phyloP scores from a whole-genome alignment of 2,797 vertebrate genomes.

The Parotocinclus haroldoi region DNA sequence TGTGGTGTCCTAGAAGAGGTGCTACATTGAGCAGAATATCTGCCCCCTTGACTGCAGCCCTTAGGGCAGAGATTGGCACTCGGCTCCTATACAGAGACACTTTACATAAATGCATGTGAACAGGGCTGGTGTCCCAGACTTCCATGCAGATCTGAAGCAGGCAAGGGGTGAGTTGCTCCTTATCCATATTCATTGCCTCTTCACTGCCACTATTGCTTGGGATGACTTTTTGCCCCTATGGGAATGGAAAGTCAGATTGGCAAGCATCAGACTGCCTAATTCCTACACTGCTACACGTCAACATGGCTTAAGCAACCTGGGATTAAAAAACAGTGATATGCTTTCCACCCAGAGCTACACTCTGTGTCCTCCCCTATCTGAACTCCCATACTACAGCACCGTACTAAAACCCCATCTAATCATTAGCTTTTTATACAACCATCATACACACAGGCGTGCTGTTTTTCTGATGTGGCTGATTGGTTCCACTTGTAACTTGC shows the following conservation, averaged over 20 bases:
- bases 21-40: slow-evolving; percentile 16
- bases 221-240: slow-evolving; percentile 3
- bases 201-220: slow-evolving; percentile 12
- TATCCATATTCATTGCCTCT: slow-evolving; percentile 51
- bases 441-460: neutral
- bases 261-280: slow-evolving; percentile 20
- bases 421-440: neutral
- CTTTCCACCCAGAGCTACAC: slow-evolving; percentile 12
- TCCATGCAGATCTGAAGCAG: slow-evolving; percentile 19
- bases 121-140: slow-evolving; percentile 29
- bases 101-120: slow-evolving; percentile 43
- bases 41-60: slow-evolving; percentile 27
- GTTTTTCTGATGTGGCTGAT: slow-evolving; percentile 3
- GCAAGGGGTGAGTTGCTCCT: slow-evolving; percentile 11
- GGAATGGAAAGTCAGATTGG: neutral
- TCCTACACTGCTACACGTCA: slow-evolving; percentile 28
- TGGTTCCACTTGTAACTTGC: slow-evolving; percentile 8
- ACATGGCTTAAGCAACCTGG: slow-evolving; percentile 6
- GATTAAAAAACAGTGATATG: slow-evolving; percentile 27
- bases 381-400: slow-evolving; percentile 1
- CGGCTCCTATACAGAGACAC: slow-evolving; percentile 42
- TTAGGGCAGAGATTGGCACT: slow-evolving; percentile 38
- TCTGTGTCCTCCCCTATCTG: neutral
- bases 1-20: slow-evolving; percentile 26
- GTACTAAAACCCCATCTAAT: neutral